Conservation (phyloP, 2,113 vertebrate species). For the Anolis carolinensis region DNA sequence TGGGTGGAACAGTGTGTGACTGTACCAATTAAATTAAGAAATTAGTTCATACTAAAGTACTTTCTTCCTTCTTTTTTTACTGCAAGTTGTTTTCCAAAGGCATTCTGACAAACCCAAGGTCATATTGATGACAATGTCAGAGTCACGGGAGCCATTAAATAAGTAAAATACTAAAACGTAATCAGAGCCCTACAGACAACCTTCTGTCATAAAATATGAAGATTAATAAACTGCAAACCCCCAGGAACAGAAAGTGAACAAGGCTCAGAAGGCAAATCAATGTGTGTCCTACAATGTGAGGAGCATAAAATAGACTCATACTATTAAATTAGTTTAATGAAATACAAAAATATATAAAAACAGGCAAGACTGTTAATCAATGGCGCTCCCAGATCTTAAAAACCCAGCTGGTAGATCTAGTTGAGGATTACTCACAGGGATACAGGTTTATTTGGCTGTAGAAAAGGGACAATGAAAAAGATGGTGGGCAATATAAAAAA, state of each 20-base stretch:
- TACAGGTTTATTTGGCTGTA: neutral
- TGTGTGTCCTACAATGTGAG: neutral
- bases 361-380: neutral
- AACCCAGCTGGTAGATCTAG: neutral
- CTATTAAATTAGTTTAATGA: conserved; percentile 21
- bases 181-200: conserved; percentile 21
- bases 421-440: neutral
- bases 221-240: conserved; percentile 34
- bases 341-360: conserved; percentile 10
- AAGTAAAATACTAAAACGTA: conserved; percentile 34
- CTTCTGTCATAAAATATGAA: conserved; percentile 18
- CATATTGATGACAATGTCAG: conserved; percentile 22
- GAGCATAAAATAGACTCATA: conserved; percentile 31
- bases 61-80: neutral
- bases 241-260: conserved; percentile 19
- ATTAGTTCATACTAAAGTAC: conserved; percentile 10
- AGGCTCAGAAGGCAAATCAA: conserved; percentile 24
- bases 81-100: conserved; percentile 26
- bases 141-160: neutral
- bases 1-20: neutral
- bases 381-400: neutral
- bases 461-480: neutral
- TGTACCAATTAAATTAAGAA: conserved; percentile 33
- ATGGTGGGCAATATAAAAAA: neutral
- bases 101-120: conserved; percentile 43